Evolutionary conservation across 2,113 vertebrate genomes (phyloP).

Genomic region (Scomber scombrus): DNA sequence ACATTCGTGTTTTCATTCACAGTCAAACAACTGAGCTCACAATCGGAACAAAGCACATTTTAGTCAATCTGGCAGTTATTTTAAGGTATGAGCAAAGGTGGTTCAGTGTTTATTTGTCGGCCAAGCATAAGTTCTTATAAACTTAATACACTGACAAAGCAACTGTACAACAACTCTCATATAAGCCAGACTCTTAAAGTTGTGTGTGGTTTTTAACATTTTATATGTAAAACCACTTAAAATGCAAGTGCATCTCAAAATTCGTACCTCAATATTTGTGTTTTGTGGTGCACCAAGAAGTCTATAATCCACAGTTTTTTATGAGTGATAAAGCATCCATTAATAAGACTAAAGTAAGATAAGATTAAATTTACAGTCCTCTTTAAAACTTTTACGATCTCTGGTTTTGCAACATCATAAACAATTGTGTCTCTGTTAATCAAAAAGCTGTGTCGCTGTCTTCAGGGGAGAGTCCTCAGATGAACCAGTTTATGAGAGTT

Average conservation of each 20-base stretch:
- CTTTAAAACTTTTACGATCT: background rate
- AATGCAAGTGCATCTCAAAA: background rate
- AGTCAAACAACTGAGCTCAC: constrained; percentile 46
- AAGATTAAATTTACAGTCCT: too few relatives aligned
- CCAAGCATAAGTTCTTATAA: background rate
- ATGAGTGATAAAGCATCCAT: background rate
- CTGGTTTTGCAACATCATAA: background rate
- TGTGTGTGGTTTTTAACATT: background rate
- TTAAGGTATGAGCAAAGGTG: background rate
- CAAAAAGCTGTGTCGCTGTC: background rate
- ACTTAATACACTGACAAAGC: background rate
- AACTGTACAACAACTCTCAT: too few relatives aligned
- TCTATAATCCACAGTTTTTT: background rate
- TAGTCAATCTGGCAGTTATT: constrained; percentile 40
- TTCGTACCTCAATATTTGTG: background rate
- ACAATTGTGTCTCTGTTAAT: background rate
- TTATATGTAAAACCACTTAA: background rate
- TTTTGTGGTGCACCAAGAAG: background rate
- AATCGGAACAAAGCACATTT: constrained; percentile 32
- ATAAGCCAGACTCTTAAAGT: background rate
- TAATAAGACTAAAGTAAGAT: background rate
- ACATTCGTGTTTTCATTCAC: constrained; percentile 65
- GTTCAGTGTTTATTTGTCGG: too few relatives aligned
- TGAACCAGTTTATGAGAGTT: constrained; percentile 96
- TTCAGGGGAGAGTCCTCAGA: constrained; percentile 90